These are phyloP conservation scores for Sebastes oblongus DNA, from an alignment of 2,797 vertebrate species.

Conservation along the genomic window DNA sequence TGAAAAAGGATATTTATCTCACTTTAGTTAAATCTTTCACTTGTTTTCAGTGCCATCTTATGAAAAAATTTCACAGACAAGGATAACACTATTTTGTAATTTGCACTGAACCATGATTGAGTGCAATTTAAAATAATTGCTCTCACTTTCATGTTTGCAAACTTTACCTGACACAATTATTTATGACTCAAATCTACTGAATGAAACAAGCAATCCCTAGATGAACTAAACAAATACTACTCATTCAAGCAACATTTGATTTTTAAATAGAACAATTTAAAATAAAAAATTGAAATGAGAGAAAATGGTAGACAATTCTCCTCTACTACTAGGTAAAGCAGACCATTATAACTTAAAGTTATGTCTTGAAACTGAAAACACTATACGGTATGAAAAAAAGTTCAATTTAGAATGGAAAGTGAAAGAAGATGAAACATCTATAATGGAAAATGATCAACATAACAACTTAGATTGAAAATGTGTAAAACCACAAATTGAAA, in stretches of 20 bases:
- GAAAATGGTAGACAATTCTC: neutral
- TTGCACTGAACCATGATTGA: neutral
- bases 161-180: neutral
- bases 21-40: neutral
- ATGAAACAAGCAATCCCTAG: neutral
- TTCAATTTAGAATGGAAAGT: neutral
- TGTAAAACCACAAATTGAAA: neutral
- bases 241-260: neutral
- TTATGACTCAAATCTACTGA: neutral
- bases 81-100: too few relatives aligned
- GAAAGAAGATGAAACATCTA: neutral
- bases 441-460: neutral
- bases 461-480: neutral
- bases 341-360: neutral
- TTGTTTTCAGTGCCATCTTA: neutral
- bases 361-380: neutral
- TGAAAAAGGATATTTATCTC: neutral
- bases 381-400: neutral
- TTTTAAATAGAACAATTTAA: neutral
- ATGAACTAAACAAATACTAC: neutral
- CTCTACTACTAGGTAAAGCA: neutral
- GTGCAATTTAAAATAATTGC: neutral
- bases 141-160: neutral
- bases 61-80: neutral
- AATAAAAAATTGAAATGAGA: neutral